Evolutionary conservation across 2,113 vertebrate genomes (phyloP).

Genomic region (Hippocampus guttulatus): DNA sequence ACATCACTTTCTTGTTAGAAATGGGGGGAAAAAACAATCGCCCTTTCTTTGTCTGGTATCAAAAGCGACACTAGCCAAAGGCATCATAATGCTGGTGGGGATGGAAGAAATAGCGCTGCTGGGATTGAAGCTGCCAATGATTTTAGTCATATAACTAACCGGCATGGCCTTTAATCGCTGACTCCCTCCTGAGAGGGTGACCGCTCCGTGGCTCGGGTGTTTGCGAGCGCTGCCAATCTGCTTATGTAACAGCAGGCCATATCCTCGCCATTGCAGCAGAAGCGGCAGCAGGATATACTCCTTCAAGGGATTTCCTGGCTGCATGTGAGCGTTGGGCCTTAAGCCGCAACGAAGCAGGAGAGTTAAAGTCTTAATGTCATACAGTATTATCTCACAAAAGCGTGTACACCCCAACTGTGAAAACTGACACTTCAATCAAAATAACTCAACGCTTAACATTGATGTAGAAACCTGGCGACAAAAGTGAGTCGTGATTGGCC

Average conservation of each 20-base stretch:
- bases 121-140: slow-evolving; percentile 11
- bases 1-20: slow-evolving; percentile 28
- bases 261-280: slow-evolving; percentile 33
- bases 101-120: slow-evolving; percentile 1
- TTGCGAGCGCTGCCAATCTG: slow-evolving; percentile 43
- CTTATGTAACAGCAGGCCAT: slow-evolving; percentile 64
- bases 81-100: background rate
- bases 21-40: slow-evolving; percentile 15
- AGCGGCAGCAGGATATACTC: slow-evolving; percentile 23
- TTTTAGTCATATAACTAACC: slow-evolving; percentile 23
- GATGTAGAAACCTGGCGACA: background rate
- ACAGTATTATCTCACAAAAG: background rate
- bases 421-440: background rate
- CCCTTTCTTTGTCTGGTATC: slow-evolving; percentile 19
- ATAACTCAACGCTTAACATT: background rate
- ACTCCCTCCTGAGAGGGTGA: slow-evolving; percentile 29
- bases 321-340: slow-evolving; percentile 8
- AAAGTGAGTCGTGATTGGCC: background rate
- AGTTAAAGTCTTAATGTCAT: background rate
- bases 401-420: background rate
- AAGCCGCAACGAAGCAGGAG: slow-evolving; percentile 4
- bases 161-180: slow-evolving; percentile 15
- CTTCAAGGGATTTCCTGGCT: slow-evolving; percentile 30
- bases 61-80: background rate
- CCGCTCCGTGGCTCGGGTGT: slow-evolving; percentile 17